phyloP scores from a whole-genome alignment of 1,140 invertebrate genomes.

The Microplitis demolitor region DNA sequence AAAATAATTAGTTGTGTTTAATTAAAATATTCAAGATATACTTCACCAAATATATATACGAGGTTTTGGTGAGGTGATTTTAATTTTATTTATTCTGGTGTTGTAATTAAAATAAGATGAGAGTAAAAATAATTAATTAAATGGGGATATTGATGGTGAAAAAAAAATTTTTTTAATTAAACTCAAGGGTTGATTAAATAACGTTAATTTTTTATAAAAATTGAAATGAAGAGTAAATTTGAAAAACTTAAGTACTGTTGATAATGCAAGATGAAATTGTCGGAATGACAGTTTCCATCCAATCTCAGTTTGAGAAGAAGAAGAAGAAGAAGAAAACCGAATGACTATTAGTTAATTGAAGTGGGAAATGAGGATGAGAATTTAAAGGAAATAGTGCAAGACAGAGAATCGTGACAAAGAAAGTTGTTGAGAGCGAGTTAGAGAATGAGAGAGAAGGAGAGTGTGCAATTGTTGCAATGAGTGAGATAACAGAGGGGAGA shows the following conservation, averaged over 20 bases:
- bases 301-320: background rate
- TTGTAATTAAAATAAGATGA: no score
- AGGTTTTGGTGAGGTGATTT: no score
- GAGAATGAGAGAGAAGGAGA: background rate
- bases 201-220: no score
- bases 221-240: background rate
- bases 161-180: no score
- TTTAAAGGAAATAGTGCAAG: constrained; percentile 24
- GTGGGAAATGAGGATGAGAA: constrained; percentile 3
- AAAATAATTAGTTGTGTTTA: no score
- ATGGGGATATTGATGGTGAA: no score
- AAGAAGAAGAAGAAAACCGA: background rate
- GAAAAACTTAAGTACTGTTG: background rate
- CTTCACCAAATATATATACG: no score
- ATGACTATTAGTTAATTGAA: constrained; percentile 21
- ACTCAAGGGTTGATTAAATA: no score
- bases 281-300: constrained; percentile 5
- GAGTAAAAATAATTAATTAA: no score
- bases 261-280: background rate
- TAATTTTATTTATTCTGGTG: no score
- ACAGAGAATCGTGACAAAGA: constrained; percentile 18
- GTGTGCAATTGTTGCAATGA: background rate
- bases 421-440: background rate
- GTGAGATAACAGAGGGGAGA: background rate
- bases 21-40: no score